These are phyloP conservation scores for Dioctria rufipes DNA, from an alignment of 2,888 invertebrate genomes.

Conservation along the genomic window DNA sequence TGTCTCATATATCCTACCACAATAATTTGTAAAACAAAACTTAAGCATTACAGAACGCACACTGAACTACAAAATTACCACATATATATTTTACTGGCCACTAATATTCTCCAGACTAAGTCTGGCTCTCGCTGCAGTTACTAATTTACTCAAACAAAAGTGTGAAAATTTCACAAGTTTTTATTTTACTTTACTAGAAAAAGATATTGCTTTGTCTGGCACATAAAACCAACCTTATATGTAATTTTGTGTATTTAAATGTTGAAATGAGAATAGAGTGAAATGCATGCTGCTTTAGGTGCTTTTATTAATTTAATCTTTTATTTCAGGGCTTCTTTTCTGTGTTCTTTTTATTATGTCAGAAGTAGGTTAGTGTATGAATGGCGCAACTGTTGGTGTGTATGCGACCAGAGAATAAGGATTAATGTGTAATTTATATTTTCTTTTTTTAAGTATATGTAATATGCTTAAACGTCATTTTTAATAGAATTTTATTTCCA, in stretches of 20 bases:
- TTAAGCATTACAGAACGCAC: background rate
- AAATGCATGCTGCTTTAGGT: slow-evolving; percentile 7
- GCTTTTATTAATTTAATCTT: slow-evolving; percentile 8
- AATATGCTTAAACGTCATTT: slow-evolving; percentile 20
- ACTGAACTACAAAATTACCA: background rate
- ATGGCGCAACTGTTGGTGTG: slow-evolving; percentile 1
- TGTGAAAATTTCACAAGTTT: background rate
- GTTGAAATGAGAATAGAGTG: slow-evolving; percentile 34
- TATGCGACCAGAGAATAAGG: background rate
- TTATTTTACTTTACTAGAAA: slow-evolving; percentile 15
- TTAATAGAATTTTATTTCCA: background rate
- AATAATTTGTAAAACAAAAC: background rate
- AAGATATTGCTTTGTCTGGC: slow-evolving; percentile 71
- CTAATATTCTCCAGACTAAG: too few relatives aligned
- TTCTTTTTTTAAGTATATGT: background rate
- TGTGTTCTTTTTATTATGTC: slow-evolving; percentile 18
- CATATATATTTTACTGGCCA: background rate
- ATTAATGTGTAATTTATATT: slow-evolving; percentile 15
- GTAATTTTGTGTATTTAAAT: slow-evolving; percentile 30
- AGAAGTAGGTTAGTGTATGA: slow-evolving; percentile 44
- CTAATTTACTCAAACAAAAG: background rate
- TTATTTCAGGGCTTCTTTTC: slow-evolving; percentile 10
- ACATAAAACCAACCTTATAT: slow-evolving; percentile 52
- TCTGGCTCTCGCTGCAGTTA: too few relatives aligned
- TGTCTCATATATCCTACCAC: background rate